These are phyloP conservation scores for Spea hammondii DNA, from an alignment of 2,797 vertebrate species.

Conservation along the genomic window DNA sequence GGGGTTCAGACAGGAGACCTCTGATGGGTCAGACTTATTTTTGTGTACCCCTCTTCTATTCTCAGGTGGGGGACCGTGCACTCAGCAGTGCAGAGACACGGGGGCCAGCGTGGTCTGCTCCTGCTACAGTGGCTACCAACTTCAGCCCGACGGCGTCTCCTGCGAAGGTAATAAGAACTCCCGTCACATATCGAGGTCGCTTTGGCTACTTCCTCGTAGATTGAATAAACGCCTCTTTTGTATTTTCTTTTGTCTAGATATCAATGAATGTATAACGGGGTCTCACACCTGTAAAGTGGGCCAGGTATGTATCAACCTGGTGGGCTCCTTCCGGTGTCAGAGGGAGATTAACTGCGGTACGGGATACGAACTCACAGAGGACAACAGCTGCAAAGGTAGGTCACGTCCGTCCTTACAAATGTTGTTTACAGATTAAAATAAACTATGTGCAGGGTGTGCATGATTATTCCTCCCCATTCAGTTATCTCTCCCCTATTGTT, in stretches of 20 bases:
- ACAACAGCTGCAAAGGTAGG: constrained; percentile 88
- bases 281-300: constrained; percentile 80
- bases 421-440: background rate
- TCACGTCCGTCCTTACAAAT: background rate
- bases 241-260: constrained; percentile 67
- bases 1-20: background rate
- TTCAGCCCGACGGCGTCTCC: constrained; percentile 79
- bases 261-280: constrained; percentile 88
- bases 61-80: constrained; percentile 81
- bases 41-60: constrained; percentile 11
- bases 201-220: background rate
- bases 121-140: constrained; percentile 85
- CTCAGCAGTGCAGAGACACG: constrained; percentile 79
- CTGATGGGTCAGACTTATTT: background rate
- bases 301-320: constrained; percentile 87
- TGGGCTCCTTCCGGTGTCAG: constrained; percentile 89
- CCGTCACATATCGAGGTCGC: background rate
- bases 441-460: too few relatives aligned
- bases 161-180: constrained; percentile 79
- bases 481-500: too few relatives aligned
- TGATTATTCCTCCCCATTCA: too few relatives aligned
- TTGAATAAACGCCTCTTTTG: too few relatives aligned
- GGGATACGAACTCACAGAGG: constrained; percentile 91
- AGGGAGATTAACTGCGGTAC: constrained; percentile 94
- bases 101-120: constrained; percentile 75